Conservation (phyloP, 2,888 invertebrate species). For the Pherbina coryleti region DNA sequence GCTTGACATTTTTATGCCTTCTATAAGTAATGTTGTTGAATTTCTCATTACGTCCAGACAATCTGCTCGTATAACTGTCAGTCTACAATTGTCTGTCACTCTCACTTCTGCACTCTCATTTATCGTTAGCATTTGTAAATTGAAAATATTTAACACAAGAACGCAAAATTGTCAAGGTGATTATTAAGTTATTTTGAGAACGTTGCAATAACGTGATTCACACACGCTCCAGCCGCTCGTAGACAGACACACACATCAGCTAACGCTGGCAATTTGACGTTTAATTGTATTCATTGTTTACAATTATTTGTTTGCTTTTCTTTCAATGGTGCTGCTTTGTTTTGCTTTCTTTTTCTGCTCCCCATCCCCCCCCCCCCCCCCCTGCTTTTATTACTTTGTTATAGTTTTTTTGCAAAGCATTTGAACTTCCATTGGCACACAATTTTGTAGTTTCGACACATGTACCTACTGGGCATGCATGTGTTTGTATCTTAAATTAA, state of each 20-base stretch:
- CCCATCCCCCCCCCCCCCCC: too few species aligned
- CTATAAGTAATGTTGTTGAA: too few species aligned
- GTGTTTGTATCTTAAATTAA: background rate
- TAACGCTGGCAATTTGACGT: background rate
- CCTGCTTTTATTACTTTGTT: background rate
- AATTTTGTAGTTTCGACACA: background rate
- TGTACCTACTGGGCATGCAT: background rate
- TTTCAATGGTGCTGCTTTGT: background rate
- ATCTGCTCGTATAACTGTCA: background rate
- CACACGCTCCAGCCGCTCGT: slow-evolving; percentile 8
- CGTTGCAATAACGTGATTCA: slow-evolving; percentile 16
- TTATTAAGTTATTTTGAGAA: slow-evolving; percentile 17
- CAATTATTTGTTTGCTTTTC: slow-evolving; percentile 1
- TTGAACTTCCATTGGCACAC: background rate
- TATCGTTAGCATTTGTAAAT: background rate
- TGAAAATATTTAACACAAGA: slow-evolving; percentile 29
- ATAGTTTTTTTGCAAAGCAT: background rate
- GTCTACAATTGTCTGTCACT: background rate
- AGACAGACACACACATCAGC: background rate
- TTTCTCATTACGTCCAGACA: background rate
- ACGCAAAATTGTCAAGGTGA: slow-evolving; percentile 20
- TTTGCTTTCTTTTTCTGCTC: background rate
- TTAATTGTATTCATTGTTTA: slow-evolving; percentile 1
- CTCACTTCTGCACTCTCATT: background rate
- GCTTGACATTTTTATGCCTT: too few species aligned